Evolutionary conservation across 2,113 vertebrate species (phyloP).

Genomic region (Hemiscyllium ocellatum): DNA sequence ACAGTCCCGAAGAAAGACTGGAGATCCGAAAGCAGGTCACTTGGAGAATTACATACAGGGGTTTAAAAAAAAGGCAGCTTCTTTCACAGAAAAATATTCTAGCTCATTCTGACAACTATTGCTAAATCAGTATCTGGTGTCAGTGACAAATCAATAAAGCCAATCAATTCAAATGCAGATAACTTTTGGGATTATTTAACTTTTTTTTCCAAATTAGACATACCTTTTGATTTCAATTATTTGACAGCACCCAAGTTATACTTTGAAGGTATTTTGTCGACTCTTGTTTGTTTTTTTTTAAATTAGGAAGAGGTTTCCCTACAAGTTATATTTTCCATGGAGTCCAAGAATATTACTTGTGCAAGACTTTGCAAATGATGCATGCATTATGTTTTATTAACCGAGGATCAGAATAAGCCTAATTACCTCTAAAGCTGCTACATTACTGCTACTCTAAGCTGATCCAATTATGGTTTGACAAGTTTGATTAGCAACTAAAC

Average conservation of each 20-base stretch:
- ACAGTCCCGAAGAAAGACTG: neutral
- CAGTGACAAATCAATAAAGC: too few species aligned
- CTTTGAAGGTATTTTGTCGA: neutral
- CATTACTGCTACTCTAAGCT: neutral
- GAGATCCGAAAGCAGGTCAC: neutral
- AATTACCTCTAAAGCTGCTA: neutral
- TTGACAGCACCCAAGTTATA: neutral
- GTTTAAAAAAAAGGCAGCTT: neutral
- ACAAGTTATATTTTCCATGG: too few species aligned
- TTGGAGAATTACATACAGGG: neutral
- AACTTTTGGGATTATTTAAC: neutral
- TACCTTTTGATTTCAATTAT: neutral
- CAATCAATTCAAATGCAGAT: neutral
- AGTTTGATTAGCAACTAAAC: neutral
- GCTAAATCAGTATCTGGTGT: neutral
- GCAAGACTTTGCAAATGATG: neutral
- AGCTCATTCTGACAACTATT: neutral
- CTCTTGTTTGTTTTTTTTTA: neutral
- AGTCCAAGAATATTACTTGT: neutral
- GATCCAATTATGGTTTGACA: neutral
- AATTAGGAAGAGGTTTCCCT: neutral
- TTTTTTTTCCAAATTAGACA: neutral
- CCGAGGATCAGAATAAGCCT: neutral
- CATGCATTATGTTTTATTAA: neutral
- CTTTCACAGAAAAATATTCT: neutral